Evolutionary conservation across 2,797 vertebrate genomes (phyloP).

Genomic region (Gobio occitaniae): DNA sequence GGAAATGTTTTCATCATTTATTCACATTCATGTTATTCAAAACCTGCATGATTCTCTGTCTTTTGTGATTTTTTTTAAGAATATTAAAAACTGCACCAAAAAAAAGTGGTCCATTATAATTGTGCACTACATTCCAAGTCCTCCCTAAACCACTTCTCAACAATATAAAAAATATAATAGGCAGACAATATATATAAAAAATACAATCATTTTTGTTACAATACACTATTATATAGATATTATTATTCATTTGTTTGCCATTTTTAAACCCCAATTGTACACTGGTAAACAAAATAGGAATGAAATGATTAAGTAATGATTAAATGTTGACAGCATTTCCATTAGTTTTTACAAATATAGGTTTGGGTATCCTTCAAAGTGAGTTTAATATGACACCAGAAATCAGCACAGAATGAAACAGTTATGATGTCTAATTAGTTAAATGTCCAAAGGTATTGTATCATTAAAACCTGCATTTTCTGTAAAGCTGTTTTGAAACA

Average conservation of each 20-base stretch:
- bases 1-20: background rate
- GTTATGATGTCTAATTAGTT: background rate
- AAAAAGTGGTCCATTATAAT: background rate
- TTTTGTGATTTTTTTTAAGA: background rate
- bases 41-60: background rate
- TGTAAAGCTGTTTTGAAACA: background rate
- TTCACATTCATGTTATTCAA: constrained; percentile 11
- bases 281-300: background rate
- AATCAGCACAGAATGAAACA: background rate
- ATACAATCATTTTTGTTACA: too few relatives aligned
- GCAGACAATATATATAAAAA: background rate
- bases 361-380: background rate
- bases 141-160: background rate
- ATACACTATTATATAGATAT: background rate
- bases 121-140: background rate
- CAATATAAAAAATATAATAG: background rate
- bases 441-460: background rate
- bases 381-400: background rate
- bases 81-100: background rate
- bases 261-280: background rate
- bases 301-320: background rate
- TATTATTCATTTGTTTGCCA: background rate
- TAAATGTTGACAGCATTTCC: background rate
- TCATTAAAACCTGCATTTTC: background rate
- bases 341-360: background rate